Percentiles rank a stretch among this genome's conserved stretches.
Evolutionary conservation across 2,888 invertebrate species (phyloP).

Genomic region (Epistrophella euchroma): DNA sequence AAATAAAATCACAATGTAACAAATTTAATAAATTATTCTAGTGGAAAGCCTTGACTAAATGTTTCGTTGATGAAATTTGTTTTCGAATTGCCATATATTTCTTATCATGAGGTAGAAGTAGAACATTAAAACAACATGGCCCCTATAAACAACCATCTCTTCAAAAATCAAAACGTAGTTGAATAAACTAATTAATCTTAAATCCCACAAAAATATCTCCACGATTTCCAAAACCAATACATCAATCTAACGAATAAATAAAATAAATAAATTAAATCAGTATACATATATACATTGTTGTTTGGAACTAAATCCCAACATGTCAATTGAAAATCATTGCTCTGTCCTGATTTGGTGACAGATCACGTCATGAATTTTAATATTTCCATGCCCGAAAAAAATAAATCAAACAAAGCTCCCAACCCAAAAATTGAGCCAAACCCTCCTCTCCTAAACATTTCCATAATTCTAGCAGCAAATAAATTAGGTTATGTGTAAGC

Average conservation of each 20-base stretch:
- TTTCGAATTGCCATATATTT: too few relatives aligned
- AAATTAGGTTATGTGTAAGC: conserved; percentile 66
- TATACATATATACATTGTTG: not conserved
- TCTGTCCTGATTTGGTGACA: conserved; percentile 45
- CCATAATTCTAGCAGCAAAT: conserved; percentile 56
- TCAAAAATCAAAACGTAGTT: not conserved
- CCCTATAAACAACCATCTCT: too few relatives aligned
- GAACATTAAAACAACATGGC: too few relatives aligned
- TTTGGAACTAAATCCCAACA: conserved; percentile 26
- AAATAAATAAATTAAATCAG: conserved; percentile 20
- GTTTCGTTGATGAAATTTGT: too few relatives aligned
- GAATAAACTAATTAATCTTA: conserved; percentile 4
- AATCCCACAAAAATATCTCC: not conserved
- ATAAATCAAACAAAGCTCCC: conserved; percentile 37
- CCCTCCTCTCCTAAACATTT: not conserved
- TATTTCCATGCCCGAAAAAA: conserved; percentile 9
- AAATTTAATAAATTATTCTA: too few relatives aligned
- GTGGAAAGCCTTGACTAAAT: too few relatives aligned
- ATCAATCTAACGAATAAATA: conserved; percentile 6
- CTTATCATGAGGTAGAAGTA: too few relatives aligned
- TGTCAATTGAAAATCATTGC: conserved; percentile 40
- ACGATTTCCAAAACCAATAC: not conserved
- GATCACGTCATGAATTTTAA: conserved; percentile 58
- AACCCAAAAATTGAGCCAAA: not conserved
- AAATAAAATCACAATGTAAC: too few relatives aligned